Evolutionary conservation across 2,797 vertebrate species (phyloP).

Genomic region (Crocidura indochinensis): DNA sequence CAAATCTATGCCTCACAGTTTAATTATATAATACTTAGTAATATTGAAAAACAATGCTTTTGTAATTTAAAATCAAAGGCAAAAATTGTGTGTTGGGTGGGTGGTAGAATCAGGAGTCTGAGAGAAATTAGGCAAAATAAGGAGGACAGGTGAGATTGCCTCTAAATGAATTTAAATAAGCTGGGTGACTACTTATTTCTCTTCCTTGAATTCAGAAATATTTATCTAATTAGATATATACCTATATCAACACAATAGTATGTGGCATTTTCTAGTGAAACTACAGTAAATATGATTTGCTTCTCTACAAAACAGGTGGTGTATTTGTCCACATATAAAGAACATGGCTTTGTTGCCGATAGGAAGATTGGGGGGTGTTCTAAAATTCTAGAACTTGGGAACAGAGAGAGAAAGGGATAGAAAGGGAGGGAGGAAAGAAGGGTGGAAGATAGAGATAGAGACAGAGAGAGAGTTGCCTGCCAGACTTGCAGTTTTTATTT

Average conservation of each 20-base stretch:
- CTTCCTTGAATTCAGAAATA: conserved; percentile 42
- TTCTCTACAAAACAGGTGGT: conserved; percentile 25
- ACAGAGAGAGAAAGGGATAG: too few species aligned
- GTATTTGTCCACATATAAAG: neutral
- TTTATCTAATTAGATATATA: conserved; percentile 65
- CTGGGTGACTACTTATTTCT: conserved; percentile 44
- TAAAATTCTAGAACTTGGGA: too few species aligned
- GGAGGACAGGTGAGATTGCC: conserved; percentile 64
- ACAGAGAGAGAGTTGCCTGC: too few species aligned
- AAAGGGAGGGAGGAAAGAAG: too few species aligned
- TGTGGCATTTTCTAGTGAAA: conserved; percentile 63
- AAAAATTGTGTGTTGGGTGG: neutral
- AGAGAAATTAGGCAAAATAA: conserved; percentile 77
- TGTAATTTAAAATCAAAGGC: conserved; percentile 26
- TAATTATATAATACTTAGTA: conserved; percentile 27
- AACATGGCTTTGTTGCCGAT: too few species aligned
- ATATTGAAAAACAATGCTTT: conserved; percentile 1
- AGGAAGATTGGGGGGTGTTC: too few species aligned
- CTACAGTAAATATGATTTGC: conserved; percentile 41
- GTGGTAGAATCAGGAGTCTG: conserved; percentile 13
- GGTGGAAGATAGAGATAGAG: too few species aligned
- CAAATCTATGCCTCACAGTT: conserved; percentile 49
- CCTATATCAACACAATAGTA: conserved; percentile 20
- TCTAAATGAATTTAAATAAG: conserved; percentile 73
- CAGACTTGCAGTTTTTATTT: too few species aligned